These are phyloP conservation scores for Bambusicola thoracicus DNA, from an alignment of 2,113 vertebrate species.

Conservation along the genomic window DNA sequence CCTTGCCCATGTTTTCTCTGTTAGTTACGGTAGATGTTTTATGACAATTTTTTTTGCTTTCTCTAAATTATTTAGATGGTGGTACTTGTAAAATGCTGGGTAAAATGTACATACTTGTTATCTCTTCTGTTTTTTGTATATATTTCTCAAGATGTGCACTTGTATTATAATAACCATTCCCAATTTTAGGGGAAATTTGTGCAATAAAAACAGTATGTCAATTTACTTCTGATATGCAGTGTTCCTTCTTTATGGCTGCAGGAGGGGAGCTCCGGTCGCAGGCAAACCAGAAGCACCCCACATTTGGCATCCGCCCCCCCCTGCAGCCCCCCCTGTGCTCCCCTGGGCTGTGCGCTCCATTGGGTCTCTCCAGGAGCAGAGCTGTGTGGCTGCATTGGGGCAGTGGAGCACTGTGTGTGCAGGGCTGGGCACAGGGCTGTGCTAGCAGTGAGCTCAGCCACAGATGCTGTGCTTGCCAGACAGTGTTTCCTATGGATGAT, in stretches of 20 bases:
- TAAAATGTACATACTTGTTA: slow-evolving; percentile 90
- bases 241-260: neutral
- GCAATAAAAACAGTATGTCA: slow-evolving; percentile 94
- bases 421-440: neutral
- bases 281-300: accelerated
- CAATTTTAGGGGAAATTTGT: slow-evolving; percentile 99
- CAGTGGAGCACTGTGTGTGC: no score
- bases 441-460: neutral
- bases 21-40: slow-evolving; percentile 69
- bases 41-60: slow-evolving; percentile 77
- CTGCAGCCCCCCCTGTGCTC: neutral
- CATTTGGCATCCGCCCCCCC: neutral
- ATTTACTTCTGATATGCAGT: slow-evolving; percentile 56
- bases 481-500: neutral
- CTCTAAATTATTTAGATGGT: slow-evolving; percentile 92
- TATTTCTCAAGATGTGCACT: slow-evolving; percentile 88
- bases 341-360: no score
- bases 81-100: slow-evolving; percentile 82
- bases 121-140: slow-evolving; percentile 91
- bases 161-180: slow-evolving; percentile 91
- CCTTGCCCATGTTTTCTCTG: slow-evolving; percentile 39
- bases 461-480: neutral
- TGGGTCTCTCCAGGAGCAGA: neutral
- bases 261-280: accelerated
- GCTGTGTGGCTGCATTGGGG: no score